Conservation (phyloP, 2,888 invertebrate species). For the Nipponacmea schrenckii region DNA sequence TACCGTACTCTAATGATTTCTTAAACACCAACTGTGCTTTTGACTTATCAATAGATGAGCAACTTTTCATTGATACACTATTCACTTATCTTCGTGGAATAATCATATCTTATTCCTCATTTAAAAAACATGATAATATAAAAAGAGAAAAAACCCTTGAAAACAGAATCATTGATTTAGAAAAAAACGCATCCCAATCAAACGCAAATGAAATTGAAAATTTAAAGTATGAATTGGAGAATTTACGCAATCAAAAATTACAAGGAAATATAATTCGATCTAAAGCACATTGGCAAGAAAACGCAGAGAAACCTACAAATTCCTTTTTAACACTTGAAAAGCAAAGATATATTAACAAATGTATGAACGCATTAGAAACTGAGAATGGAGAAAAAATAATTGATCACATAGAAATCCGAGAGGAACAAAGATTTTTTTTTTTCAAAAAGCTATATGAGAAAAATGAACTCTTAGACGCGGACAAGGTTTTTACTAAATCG, state of each 20-base stretch:
- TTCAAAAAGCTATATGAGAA: background rate
- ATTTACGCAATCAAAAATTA: slow-evolving; percentile 10
- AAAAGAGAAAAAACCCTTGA: slow-evolving; percentile 2
- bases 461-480: too few species aligned
- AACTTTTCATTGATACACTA: slow-evolving; percentile 11
- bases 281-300: slow-evolving; percentile 10
- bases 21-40: background rate
- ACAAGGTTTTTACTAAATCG: too few species aligned
- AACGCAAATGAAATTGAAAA: too few species aligned
- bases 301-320: slow-evolving; percentile 21
- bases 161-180: background rate
- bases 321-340: slow-evolving; percentile 18
- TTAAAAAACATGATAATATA: background rate
- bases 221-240: too few species aligned
- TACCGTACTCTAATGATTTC: background rate
- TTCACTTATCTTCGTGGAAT: background rate
- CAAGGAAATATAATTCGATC: slow-evolving; percentile 15
- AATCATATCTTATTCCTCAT: slow-evolving; percentile 10
- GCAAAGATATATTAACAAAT: slow-evolving; percentile 17
- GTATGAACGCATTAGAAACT: slow-evolving; percentile 13
- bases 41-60: background rate
- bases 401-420: background rate
- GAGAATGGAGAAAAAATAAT: slow-evolving; percentile 5
- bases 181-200: slow-evolving; percentile 1
- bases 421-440: background rate